Evolutionary conservation across 2,113 vertebrate species (phyloP), one percentile per base, ranked within the genome.

Genomic region (Spea multiplicata): DNA sequence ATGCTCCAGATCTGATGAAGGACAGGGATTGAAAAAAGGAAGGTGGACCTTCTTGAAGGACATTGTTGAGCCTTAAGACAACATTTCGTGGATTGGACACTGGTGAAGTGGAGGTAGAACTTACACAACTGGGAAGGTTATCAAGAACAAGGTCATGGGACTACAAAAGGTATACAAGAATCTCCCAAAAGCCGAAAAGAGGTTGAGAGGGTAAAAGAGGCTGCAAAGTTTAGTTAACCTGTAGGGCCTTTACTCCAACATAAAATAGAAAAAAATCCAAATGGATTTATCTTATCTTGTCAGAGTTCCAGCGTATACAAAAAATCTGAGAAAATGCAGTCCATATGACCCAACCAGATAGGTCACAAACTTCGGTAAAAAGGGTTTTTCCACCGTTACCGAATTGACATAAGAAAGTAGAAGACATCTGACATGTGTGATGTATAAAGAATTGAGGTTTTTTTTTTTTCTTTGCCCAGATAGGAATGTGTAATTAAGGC

Each of bases 401-500:
- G 5, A 64, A 64, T 64, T 16, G 5, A 13, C n/a, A 64, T 17
- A 17, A 17, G 30, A 64, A 64, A 75, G 73, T 52, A 66, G 9
- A 52, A 65, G 73, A 52, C 55, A 14, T 17, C 30, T 62, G 57
- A 62, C 46, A 49, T 74, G 44, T 48, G 44, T 13, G 10, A 30
- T 9, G 47, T 44, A n/a, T 49, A 7, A 50, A 7, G 10, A 10
- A 52, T 76, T 30, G 30, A 30, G 30, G 1, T 30, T 30, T 30
- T 30, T 30, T 30, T 30, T 30, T 10, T 76, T 46, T 8, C n/a
- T 76, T 16, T 59, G 14, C 74, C 44, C 17, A 6, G 49, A 44
- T 45, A 75, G 73, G 73, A 66, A 75, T 66, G 73, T 52, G 61
- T 45, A 53, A 66, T 53, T 14, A 75, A 61, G 73, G 62, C 49